Evolutionary conservation across 2,113 vertebrate species (phyloP).

Genomic region (Anser brachyrhynchus): DNA sequence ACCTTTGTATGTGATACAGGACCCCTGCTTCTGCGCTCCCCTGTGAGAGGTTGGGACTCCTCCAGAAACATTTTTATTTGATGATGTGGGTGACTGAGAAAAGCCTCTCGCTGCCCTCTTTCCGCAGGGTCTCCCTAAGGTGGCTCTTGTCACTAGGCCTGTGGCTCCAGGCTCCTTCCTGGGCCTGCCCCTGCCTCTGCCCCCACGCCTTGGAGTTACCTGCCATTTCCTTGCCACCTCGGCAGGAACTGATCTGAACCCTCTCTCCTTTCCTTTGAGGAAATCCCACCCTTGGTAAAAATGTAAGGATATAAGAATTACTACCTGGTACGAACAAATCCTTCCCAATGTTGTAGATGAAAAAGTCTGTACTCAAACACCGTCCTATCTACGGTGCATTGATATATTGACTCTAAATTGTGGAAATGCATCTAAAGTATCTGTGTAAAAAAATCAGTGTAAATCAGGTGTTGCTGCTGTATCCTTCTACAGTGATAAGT

Average conservation of each 20-base stretch:
- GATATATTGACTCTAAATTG: not conserved
- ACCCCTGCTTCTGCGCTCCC: not conserved
- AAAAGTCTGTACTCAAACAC: not conserved
- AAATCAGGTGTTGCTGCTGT: not conserved
- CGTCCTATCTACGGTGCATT: not conserved
- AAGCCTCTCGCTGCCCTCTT: not conserved
- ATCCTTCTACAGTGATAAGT: not conserved
- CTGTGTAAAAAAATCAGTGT: not conserved
- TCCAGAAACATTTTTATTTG: not conserved
- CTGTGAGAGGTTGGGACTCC: not conserved
- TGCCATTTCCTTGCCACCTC: not conserved
- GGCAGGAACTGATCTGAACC: not conserved
- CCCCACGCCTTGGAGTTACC: not conserved
- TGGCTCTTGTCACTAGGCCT: not conserved
- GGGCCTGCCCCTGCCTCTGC: not conserved
- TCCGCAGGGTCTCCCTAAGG: not conserved
- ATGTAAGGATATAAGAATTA: not conserved
- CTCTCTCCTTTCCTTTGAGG: not conserved
- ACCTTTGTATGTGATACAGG: rapidly evolving
- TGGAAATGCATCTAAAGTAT: not conserved
- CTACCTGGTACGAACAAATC: not conserved
- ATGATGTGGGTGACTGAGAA: not conserved
- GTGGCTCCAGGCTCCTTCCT: not conserved
- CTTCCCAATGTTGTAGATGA: not conserved
- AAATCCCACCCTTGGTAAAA: not conserved